phyloP scores from a whole-genome alignment of 2,113 vertebrate species.

The Accipiter cooperii region DNA sequence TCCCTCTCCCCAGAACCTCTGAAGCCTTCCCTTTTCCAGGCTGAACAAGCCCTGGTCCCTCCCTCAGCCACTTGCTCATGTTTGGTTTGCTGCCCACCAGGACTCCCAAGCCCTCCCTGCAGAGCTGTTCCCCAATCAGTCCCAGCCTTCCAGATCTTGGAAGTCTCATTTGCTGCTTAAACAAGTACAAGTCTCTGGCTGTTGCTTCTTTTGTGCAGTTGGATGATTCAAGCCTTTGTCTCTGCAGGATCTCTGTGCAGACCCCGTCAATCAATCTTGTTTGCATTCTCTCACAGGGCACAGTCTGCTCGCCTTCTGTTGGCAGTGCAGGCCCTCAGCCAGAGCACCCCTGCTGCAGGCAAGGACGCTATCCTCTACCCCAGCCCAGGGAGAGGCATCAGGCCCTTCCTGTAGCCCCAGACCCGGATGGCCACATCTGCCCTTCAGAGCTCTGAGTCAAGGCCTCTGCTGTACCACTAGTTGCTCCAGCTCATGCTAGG shows the following conservation, averaged over 20 bases:
- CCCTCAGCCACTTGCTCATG: not conserved
- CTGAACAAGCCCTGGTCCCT: not conserved
- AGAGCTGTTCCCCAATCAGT: not conserved
- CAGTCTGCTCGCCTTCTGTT: not conserved
- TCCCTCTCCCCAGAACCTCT: not conserved
- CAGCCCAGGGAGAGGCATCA: not conserved
- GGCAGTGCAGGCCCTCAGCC: not conserved
- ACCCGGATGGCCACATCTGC: not conserved
- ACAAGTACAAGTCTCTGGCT: not conserved
- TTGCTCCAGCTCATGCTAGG: not conserved
- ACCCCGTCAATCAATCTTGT: not conserved
- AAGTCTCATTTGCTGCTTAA: not conserved
- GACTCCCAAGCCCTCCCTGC: not conserved
- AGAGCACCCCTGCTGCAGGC: not conserved
- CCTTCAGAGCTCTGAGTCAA: not conserved
- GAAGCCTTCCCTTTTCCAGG: not conserved
- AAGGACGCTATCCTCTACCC: not conserved
- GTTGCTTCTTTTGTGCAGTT: not conserved
- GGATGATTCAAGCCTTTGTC: not conserved
- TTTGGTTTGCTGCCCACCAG: not conserved
- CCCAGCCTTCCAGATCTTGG: not conserved
- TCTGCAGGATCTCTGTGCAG: not conserved
- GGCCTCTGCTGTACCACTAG: not conserved
- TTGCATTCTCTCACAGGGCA: not conserved
- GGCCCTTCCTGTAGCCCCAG: not conserved